Conservation (phyloP, 2,113 vertebrate genomes). For the Falco punctatus region DNA sequence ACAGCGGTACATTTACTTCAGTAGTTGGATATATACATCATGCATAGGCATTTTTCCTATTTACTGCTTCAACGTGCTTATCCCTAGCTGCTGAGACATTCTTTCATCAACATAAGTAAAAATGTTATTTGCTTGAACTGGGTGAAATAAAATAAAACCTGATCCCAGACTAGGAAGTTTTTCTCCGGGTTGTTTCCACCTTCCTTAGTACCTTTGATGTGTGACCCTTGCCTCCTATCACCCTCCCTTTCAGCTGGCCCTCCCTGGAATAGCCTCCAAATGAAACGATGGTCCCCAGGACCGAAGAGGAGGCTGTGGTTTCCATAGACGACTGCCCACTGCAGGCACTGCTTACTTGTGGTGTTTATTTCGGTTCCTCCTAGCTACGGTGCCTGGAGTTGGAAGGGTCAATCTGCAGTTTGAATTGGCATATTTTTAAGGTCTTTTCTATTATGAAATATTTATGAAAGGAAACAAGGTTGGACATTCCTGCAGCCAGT, state of each 20-base stretch:
- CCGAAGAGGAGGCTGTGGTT: slow-evolving; percentile 42
- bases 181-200: not conserved
- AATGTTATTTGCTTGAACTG: not conserved
- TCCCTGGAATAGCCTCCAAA: slow-evolving; percentile 36
- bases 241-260: not conserved
- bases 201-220: slow-evolving; percentile 66
- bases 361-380: slow-evolving; percentile 59
- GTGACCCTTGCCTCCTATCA: slow-evolving; percentile 58
- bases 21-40: not conserved
- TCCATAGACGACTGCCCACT: slow-evolving; percentile 28
- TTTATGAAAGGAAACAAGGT: slow-evolving; percentile 82
- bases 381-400: slow-evolving; percentile 45
- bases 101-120: not conserved
- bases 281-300: slow-evolving; percentile 29
- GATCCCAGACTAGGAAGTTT: slow-evolving; percentile 41
- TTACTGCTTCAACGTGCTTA: not conserved
- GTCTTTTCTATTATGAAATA: slow-evolving; percentile 76
- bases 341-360: slow-evolving; percentile 30
- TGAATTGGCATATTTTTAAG: slow-evolving; percentile 76
- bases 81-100: not conserved
- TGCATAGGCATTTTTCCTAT: not conserved
- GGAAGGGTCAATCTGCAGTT: slow-evolving; percentile 68
- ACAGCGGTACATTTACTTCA: not conserved
- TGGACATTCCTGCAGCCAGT: slow-evolving; percentile 78
- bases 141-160: slow-evolving; percentile 44